phyloP scores from a whole-genome alignment of 2,888 invertebrate species.

The Campoletis raptor region DNA sequence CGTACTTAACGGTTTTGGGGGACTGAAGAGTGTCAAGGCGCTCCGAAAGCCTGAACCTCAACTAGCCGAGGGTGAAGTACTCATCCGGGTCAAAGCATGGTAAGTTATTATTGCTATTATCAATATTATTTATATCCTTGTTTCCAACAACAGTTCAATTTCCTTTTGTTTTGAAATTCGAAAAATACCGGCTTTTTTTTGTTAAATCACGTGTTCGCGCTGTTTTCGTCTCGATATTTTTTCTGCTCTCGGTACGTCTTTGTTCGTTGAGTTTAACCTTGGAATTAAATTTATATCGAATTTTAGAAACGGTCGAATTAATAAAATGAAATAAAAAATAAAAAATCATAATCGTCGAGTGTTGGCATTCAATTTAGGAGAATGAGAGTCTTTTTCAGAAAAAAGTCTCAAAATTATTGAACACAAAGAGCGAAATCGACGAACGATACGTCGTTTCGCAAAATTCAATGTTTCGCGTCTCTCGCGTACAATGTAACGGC shows the following conservation, averaged over 20 bases:
- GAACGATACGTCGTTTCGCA: not conserved
- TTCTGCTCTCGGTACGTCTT: not conserved
- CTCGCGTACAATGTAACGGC: constrained; percentile 12
- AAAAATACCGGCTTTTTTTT: not conserved
- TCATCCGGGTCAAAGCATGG: constrained; percentile 95
- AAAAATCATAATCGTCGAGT: not conserved
- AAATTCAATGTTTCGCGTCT: not conserved
- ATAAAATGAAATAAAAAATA: not conserved
- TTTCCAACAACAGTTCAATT: not conserved
- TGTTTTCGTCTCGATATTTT: not conserved
- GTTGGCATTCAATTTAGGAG: not conserved
- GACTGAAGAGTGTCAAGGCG: constrained; percentile 93
- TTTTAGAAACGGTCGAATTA: too few relatives aligned
- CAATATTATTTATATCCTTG: not conserved
- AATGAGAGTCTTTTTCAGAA: not conserved
- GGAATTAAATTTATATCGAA: not conserved
- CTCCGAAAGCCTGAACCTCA: constrained; percentile 92
- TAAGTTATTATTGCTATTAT: constrained; percentile 86
- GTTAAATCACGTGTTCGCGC: not conserved
- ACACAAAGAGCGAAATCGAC: not conserved
- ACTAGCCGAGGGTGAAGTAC: constrained; percentile 90
- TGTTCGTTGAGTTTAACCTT: not conserved
- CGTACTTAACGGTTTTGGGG: constrained; percentile 94
- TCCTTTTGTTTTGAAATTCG: not conserved
- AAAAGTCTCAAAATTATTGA: not conserved